These are phyloP conservation scores for Puntigrus tetrazona DNA, from an alignment of 2,113 vertebrate species.

Conservation along the genomic window DNA sequence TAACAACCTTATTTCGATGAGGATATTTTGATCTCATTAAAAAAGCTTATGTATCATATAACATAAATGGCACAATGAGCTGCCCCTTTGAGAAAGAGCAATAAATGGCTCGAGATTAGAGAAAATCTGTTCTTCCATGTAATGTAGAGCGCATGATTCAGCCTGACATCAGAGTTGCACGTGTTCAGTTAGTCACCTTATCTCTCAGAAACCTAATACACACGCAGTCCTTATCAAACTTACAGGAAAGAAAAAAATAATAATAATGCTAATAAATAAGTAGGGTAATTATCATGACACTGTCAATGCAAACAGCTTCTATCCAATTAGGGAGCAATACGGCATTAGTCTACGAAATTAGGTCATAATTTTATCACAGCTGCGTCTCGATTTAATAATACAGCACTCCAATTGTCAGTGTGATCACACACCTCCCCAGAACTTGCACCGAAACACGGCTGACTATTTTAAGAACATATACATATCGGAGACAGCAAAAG, in stretches of 20 bases:
- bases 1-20: not conserved
- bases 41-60: not conserved
- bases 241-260: not conserved
- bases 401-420: constrained; percentile 32
- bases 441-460: not conserved
- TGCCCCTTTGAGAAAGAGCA: constrained; percentile 8
- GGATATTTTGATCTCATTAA: not conserved
- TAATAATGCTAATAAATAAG: constrained; percentile 3
- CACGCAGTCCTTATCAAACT: constrained; percentile 35
- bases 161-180: not conserved
- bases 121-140: constrained; percentile 1
- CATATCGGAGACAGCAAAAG: not conserved
- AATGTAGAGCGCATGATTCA: constrained; percentile 7
- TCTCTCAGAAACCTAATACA: constrained; percentile 27
- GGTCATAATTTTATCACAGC: constrained; percentile 36
- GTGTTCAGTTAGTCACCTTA: constrained; percentile 36
- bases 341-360: constrained; percentile 36
- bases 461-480: constrained; percentile 8
- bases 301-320: constrained; percentile 44
- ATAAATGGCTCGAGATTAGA: constrained; percentile 13
- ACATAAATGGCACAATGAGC: constrained; percentile 3
- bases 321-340: constrained; percentile 51
- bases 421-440: constrained; percentile 10
- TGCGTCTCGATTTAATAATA: constrained; percentile 28
- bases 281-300: constrained; percentile 46